Conservation (phyloP, 1,140 invertebrate species). For the Drosophila ogumai region DNA sequence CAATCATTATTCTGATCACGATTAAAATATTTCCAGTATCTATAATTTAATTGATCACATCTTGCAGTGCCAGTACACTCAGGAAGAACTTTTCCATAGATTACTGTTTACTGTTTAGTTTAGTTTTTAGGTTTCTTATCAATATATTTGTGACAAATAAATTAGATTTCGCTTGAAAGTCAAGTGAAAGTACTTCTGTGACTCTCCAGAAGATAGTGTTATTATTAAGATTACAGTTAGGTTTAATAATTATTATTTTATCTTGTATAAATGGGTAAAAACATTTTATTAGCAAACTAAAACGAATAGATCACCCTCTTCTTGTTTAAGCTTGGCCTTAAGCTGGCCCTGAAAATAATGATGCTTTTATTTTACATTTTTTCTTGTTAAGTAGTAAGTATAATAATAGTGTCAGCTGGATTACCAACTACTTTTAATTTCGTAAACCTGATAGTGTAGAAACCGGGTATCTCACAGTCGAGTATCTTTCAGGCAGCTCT, state of each 20-base stretch:
- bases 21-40: background rate
- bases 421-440: background rate
- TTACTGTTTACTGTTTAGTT: background rate
- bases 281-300: background rate
- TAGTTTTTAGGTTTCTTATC: conserved; percentile 5
- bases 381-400: background rate
- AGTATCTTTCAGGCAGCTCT: conserved; percentile 2
- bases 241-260: too few relatives aligned
- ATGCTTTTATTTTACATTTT: background rate
- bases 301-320: background rate
- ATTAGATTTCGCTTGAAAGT: background rate
- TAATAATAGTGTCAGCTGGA: background rate
- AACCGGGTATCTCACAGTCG: conserved; percentile 30
- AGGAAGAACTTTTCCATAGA: background rate
- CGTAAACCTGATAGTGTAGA: background rate
- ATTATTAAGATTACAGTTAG: background rate
- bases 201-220: background rate
- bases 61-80: background rate
- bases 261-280: too few relatives aligned
- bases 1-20: background rate
- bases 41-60: background rate
- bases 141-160: conserved; percentile 1
- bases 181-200: conserved; percentile 3
- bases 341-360: background rate
- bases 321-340: background rate